phyloP scores from a whole-genome alignment of 2,797 vertebrate species.

The Enteromius paludinosus region DNA sequence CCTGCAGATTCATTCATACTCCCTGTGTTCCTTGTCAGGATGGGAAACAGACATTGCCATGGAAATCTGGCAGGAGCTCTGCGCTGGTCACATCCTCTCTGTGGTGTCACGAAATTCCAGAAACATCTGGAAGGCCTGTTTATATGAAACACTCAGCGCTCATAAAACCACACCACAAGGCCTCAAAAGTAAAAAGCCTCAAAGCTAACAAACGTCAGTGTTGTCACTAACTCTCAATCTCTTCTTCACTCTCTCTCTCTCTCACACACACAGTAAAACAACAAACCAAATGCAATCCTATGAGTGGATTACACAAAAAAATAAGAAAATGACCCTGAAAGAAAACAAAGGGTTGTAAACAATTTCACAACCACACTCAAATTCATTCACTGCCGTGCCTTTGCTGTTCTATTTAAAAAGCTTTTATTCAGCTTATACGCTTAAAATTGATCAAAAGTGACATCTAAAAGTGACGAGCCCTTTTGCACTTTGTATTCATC shows the following conservation, averaged over 20 bases:
- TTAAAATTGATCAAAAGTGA: not conserved
- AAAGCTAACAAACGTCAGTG: constrained; percentile 34
- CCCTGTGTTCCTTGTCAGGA: constrained; percentile 33
- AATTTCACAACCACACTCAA: not conserved
- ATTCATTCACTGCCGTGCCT: not conserved
- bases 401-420: not conserved
- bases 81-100: constrained; percentile 59
- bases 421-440: not conserved
- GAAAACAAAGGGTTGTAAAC: not conserved
- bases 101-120: constrained; percentile 56
- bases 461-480: not conserved
- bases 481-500: not conserved
- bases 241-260: too few relatives aligned
- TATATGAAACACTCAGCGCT: constrained; percentile 6
- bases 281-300: not conserved
- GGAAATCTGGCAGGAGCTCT: constrained; percentile 59
- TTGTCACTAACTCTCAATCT: not conserved
- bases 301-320: not conserved
- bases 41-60: constrained; percentile 60
- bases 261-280: not conserved
- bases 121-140: constrained; percentile 68
- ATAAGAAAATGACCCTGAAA: not conserved
- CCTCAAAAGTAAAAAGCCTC: constrained; percentile 36
- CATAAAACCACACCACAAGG: constrained; percentile 42
- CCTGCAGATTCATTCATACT: constrained; percentile 31